Conservation (phyloP, 2,113 vertebrate genomes). For the western clawed frog (Xenopus tropicalis) region DNA sequence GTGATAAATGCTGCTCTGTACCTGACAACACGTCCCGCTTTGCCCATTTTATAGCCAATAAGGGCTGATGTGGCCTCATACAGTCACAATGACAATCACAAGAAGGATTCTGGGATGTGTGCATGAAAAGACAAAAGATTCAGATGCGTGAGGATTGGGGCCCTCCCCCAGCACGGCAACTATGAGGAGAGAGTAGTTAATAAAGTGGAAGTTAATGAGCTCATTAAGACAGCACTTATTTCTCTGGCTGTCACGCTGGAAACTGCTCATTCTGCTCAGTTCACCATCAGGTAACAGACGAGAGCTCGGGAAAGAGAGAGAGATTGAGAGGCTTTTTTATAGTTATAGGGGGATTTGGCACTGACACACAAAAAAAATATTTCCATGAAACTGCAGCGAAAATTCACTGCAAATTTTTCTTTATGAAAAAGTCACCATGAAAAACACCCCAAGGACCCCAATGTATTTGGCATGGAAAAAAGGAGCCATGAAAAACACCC, state of each 20-base stretch:
- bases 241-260: constrained; percentile 18
- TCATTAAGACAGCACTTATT: constrained; percentile 12
- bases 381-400: no score
- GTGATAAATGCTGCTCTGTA: no score
- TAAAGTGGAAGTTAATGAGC: constrained; percentile 23
- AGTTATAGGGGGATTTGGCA: neutral
- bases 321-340: neutral
- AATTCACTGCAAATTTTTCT: no score
- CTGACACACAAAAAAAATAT: neutral
- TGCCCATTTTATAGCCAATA: no score
- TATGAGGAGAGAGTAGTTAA: constrained; percentile 11
- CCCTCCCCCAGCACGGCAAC: constrained; percentile 2
- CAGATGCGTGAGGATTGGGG: neutral
- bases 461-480: no score
- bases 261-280: neutral
- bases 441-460: no score
- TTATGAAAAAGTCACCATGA: no score
- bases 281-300: constrained; percentile 11
- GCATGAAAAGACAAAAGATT: neutral
- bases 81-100: no score
- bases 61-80: no score
- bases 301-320: neutral
- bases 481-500: no score
- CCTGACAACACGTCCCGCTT: no score
- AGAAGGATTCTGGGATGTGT: neutral